phyloP scores from a whole-genome alignment of 53 echinoderm and acorn worm species.

The Paelopatides confundens region DNA sequence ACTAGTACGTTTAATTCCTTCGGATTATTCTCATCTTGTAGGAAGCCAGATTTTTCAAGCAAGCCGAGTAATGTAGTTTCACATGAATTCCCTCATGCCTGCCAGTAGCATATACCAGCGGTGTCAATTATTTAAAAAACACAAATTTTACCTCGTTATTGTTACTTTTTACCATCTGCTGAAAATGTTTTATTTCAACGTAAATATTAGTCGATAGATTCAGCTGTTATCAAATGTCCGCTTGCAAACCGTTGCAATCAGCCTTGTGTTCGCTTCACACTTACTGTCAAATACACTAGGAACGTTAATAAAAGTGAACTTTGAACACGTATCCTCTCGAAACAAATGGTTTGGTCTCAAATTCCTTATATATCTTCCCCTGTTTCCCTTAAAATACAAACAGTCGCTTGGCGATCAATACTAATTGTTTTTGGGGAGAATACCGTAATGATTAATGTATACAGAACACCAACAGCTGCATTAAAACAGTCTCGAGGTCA shows the following conservation, averaged over 20 bases:
- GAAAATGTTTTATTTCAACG: background rate
- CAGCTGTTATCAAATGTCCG: background rate
- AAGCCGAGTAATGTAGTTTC: background rate
- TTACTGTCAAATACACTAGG: background rate
- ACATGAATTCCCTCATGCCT: no score
- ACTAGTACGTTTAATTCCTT: background rate
- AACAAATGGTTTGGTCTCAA: background rate
- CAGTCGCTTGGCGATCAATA: slow-evolving; percentile 22
- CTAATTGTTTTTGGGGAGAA: slow-evolving; percentile 26
- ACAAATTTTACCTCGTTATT: no score
- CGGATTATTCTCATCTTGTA: background rate
- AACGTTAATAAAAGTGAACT: background rate
- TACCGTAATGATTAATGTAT: slow-evolving; percentile 34
- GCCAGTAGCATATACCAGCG: no score
- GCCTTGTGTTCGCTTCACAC: background rate
- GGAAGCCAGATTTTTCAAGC: background rate
- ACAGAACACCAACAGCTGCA: slow-evolving; percentile 19
- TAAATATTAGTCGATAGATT: background rate
- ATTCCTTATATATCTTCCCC: background rate
- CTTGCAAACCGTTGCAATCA: no score
- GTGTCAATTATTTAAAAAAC: no score
- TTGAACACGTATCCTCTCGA: background rate
- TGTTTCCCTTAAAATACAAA: background rate
- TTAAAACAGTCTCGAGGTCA: slow-evolving; percentile 10
- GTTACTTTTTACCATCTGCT: background rate